These are phyloP conservation scores for Drosophila ananassae DNA, from an alignment of 1,140 invertebrate species.

Conservation along the genomic window DNA sequence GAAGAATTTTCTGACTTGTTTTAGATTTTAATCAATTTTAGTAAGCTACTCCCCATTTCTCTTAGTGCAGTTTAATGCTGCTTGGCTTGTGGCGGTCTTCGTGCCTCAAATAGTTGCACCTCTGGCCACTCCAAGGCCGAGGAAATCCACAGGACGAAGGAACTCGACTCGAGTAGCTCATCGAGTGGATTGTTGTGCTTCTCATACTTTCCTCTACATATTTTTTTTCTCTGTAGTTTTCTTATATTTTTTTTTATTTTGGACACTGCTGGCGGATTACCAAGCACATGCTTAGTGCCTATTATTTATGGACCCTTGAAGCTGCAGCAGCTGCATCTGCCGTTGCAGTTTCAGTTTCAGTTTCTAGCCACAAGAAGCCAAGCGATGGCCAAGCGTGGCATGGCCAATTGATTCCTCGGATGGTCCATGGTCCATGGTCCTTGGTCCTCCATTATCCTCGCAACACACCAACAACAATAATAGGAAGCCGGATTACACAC, in stretches of 20 bases:
- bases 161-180: slow-evolving; percentile 12
- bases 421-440: neutral
- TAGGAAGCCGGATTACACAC: slow-evolving; percentile 4
- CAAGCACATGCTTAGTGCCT: slow-evolving; percentile 51
- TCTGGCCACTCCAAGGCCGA: slow-evolving; percentile 25
- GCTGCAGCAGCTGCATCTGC: slow-evolving; percentile 20
- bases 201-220: neutral
- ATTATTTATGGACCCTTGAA: slow-evolving; percentile 51
- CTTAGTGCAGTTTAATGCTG: slow-evolving; percentile 1
- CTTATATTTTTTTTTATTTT: slow-evolving; percentile 3
- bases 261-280: slow-evolving; percentile 33
- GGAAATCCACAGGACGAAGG: slow-evolving; percentile 7
- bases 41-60: neutral
- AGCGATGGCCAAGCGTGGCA: slow-evolving; percentile 27
- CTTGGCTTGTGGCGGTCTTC: slow-evolving; percentile 7
- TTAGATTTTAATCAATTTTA: neutral
- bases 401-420: slow-evolving; percentile 32
- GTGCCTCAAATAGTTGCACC: slow-evolving; percentile 49
- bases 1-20: neutral
- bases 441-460: neutral
- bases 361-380: slow-evolving; percentile 32
- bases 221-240: neutral
- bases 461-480: slow-evolving; percentile 1
- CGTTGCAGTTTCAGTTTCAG: slow-evolving; percentile 7
- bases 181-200: slow-evolving; percentile 25